phyloP scores from a whole-genome alignment of 2,113 vertebrate species.

The Aythya baeri region DNA sequence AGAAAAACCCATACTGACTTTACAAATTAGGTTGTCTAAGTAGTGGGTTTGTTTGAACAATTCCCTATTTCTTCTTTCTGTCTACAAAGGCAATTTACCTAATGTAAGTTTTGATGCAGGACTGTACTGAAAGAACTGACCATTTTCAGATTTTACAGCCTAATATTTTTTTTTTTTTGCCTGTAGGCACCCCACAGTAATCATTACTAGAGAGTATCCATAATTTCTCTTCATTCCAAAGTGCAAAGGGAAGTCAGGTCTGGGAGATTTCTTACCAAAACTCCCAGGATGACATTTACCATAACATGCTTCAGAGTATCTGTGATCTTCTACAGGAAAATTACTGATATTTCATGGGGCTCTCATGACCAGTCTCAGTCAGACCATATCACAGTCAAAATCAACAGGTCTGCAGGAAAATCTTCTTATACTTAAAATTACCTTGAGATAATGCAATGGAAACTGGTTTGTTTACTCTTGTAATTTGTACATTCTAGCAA shows the following conservation, averaged over 20 bases:
- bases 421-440: neutral
- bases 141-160: neutral
- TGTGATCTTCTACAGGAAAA: neutral
- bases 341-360: neutral
- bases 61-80: neutral
- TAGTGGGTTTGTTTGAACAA: neutral
- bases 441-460: neutral
- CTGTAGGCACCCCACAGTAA: neutral
- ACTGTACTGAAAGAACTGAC: neutral
- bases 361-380: neutral
- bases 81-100: neutral
- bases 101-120: neutral
- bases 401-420: neutral
- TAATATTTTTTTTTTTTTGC: neutral
- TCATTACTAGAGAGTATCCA: rapidly evolving
- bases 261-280: neutral
- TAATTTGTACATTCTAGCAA: neutral
- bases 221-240: neutral
- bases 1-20: neutral
- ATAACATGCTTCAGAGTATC: neutral
- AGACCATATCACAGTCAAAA: neutral
- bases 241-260: neutral
- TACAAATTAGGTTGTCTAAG: neutral
- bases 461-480: neutral
- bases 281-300: neutral